Percentiles rank a stretch among this genome's conserved stretches.
These are phyloP conservation scores for Philonicus albiceps DNA, from an alignment of 2,888 invertebrate genomes.

Conservation along the genomic window DNA sequence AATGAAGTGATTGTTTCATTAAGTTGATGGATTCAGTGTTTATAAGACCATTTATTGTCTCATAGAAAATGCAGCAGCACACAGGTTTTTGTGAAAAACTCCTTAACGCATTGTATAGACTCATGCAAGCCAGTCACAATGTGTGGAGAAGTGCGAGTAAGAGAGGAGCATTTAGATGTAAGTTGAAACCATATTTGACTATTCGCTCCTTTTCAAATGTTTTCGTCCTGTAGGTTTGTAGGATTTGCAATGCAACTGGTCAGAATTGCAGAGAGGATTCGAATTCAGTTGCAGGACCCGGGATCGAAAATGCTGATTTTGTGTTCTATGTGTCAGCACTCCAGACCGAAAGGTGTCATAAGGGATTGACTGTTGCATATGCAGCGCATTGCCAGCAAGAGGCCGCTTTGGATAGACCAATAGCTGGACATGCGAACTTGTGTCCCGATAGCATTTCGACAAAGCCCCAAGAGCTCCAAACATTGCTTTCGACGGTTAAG, in stretches of 20 bases:
- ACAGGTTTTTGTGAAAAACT: constrained; percentile 85
- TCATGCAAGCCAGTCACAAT: constrained; percentile 83
- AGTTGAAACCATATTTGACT: constrained; percentile 51
- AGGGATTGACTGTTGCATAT: constrained; percentile 93
- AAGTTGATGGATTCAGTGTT: neutral
- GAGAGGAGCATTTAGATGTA: constrained; percentile 92
- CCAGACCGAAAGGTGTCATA: constrained; percentile 90
- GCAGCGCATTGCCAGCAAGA: constrained; percentile 99
- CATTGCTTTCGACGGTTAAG: constrained; percentile 93
- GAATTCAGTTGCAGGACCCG: constrained; percentile 68
- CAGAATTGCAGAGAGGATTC: constrained; percentile 75
- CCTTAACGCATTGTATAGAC: constrained; percentile 86
- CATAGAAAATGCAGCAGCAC: constrained; percentile 86
- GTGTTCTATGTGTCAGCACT: constrained; percentile 96
- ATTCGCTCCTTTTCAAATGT: neutral
- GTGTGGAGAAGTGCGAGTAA: constrained; percentile 96
- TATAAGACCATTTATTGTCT: constrained; percentile 45
- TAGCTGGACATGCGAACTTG: constrained; percentile 98
- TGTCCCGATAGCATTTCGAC: constrained; percentile 95
- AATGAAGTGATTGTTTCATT: too few species aligned
- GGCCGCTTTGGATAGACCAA: constrained; percentile 91
- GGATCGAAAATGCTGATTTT: constrained; percentile 88
- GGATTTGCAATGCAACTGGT: constrained; percentile 86
- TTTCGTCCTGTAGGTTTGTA: constrained; percentile 73
- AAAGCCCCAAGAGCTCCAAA: constrained; percentile 88